phyloP scores from a whole-genome alignment of 2,888 invertebrate species.

The Rhopalosiphum nymphaeae region DNA sequence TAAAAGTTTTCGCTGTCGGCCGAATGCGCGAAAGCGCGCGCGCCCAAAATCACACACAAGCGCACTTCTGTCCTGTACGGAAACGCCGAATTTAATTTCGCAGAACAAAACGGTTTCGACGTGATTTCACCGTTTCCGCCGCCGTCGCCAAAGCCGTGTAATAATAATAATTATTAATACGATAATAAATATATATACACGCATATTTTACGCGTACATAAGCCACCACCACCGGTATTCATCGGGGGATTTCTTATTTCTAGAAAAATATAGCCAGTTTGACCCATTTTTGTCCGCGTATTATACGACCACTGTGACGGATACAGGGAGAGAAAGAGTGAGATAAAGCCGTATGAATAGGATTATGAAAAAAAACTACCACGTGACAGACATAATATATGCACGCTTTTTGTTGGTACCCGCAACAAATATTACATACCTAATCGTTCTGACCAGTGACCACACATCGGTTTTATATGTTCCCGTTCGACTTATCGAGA shows the following conservation, averaged over 20 bases:
- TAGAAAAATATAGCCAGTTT: background rate
- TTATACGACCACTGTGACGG: background rate
- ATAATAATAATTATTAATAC: background rate
- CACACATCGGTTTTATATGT: background rate
- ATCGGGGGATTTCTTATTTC: background rate
- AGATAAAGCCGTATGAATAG: background rate
- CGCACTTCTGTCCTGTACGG: background rate
- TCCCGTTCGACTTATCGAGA: background rate
- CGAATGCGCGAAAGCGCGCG: background rate
- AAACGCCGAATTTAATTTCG: conserved; percentile 39
- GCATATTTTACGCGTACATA: background rate
- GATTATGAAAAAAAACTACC: background rate
- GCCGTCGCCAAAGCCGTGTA: background rate
- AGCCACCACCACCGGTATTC: background rate
- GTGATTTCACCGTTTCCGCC: background rate
- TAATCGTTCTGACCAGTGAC: background rate
- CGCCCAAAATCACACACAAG: background rate
- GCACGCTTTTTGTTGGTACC: background rate
- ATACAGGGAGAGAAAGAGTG: background rate
- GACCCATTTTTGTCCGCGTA: background rate
- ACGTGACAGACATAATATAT: background rate
- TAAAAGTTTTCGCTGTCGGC: conserved; percentile 30
- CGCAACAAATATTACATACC: background rate
- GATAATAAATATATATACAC: background rate
- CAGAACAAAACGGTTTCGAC: conserved; percentile 35